Percentiles rank a stretch among this genome's conserved stretches.
Conservation (phyloP, 2,888 invertebrate genomes). For the Cantharis rustica region DNA sequence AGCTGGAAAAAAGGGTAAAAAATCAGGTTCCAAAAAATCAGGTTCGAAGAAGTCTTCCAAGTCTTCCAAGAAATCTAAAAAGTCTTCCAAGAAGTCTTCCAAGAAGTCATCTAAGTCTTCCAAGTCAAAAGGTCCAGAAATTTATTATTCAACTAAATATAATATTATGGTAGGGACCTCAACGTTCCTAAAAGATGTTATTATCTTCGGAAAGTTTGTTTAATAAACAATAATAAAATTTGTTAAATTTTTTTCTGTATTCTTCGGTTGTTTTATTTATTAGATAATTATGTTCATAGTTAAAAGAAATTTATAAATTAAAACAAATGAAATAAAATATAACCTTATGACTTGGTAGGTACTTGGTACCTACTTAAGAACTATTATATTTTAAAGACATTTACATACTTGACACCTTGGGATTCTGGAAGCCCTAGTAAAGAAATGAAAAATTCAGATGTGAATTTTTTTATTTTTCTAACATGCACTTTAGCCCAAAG, state of each 20-base stretch:
- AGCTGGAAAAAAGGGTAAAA: constrained; percentile 13
- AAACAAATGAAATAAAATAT: too few species aligned
- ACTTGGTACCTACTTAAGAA: too few species aligned
- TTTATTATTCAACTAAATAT: constrained; percentile 38
- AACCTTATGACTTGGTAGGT: too few species aligned
- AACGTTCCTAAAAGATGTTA: constrained; percentile 37
- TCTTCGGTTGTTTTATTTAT: too few species aligned
- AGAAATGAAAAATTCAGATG: too few species aligned
- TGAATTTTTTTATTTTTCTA: too few species aligned
- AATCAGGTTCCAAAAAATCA: background rate
- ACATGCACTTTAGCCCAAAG: background rate
- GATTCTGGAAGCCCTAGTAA: too few species aligned
- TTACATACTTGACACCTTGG: too few species aligned
- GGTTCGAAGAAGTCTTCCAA: background rate
- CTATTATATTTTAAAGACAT: too few species aligned
- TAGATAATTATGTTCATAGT: too few species aligned
- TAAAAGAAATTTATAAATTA: too few species aligned
- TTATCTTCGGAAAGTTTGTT: constrained; percentile 37
- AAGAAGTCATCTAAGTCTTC: background rate
- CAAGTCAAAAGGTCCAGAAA: background rate
- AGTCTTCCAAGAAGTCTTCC: background rate
- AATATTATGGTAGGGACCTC: constrained; percentile 36
- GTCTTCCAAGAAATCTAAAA: background rate
- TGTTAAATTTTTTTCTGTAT: too few species aligned
- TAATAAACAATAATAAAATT: constrained; percentile 13